Evolutionary conservation across 2,113 vertebrate genomes (phyloP).

Genomic region (Meles meles): DNA sequence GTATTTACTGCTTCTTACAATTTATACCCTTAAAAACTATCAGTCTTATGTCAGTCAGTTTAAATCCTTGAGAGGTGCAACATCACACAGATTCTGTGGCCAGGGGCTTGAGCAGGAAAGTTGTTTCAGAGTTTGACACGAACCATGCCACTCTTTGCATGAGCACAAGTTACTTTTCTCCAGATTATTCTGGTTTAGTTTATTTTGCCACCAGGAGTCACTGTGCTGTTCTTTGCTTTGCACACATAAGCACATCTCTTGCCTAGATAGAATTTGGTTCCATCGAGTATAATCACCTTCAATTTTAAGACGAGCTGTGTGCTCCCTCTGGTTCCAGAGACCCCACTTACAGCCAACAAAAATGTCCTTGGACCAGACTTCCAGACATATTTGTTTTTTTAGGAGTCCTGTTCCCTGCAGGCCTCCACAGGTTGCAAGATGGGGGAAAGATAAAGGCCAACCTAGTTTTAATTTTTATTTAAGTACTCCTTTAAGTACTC

Average conservation of each 20-base stretch:
- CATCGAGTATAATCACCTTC: neutral
- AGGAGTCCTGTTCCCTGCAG: neutral
- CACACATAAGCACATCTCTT: neutral
- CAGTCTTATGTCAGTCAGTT: neutral
- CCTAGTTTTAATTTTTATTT: constrained; percentile 15
- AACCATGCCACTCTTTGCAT: neutral
- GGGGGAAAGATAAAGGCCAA: neutral
- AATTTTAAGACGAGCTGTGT: neutral
- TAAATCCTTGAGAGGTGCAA: neutral
- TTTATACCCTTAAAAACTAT: no score
- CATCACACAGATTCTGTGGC: neutral
- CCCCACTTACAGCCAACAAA: neutral
- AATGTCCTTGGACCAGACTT: neutral
- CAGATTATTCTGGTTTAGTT: neutral
- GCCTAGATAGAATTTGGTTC: neutral
- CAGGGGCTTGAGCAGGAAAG: neutral
- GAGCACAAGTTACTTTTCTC: neutral
- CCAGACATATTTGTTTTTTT: neutral
- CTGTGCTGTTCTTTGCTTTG: neutral
- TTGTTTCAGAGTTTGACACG: neutral
- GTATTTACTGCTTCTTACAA: no score
- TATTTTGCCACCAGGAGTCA: neutral
- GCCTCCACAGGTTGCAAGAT: neutral
- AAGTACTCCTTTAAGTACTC: neutral
- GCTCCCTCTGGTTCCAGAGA: neutral